These are phyloP conservation scores for Mesocentrotus franciscanus DNA, from an alignment of 53 echinoderm and acorn worm genomes.

Conservation along the genomic window DNA sequence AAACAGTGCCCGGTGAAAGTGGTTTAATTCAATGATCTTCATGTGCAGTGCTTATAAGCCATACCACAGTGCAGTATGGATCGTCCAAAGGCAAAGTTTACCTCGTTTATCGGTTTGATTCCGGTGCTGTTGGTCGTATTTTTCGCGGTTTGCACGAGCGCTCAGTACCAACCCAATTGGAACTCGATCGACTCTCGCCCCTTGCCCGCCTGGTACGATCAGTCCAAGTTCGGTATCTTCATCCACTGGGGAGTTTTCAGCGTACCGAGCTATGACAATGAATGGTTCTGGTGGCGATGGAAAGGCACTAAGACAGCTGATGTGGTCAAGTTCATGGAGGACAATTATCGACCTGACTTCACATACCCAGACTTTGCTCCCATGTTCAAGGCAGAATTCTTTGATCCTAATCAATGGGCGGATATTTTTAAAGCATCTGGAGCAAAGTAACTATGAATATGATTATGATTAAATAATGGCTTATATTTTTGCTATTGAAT, in stretches of 20 bases:
- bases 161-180: constrained; percentile 84
- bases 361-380: constrained; percentile 84
- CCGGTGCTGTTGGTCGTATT: not conserved
- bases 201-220: constrained; percentile 83
- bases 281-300: constrained; percentile 94
- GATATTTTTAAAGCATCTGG: constrained; percentile 89
- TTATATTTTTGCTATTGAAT: too few relatives aligned
- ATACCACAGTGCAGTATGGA: not conserved
- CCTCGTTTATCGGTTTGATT: constrained; percentile 2
- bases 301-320: not conserved
- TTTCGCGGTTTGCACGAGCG: constrained; percentile 39
- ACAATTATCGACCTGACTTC: constrained; percentile 82
- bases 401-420: constrained; percentile 79
- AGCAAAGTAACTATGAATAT: constrained; percentile 72
- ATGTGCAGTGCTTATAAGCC: too few relatives aligned
- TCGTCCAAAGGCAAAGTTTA: not conserved
- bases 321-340: constrained; percentile 80
- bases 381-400: constrained; percentile 81
- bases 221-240: constrained; percentile 90
- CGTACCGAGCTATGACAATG: constrained; percentile 80
- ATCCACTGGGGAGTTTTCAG: constrained; percentile 90
- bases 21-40: too few relatives aligned
- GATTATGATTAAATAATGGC: too few relatives aligned
- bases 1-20: too few relatives aligned
- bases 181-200: constrained; percentile 83